These are phyloP conservation scores for Volucella bombylans DNA, from an alignment of 2,888 invertebrate species.

Conservation along the genomic window DNA sequence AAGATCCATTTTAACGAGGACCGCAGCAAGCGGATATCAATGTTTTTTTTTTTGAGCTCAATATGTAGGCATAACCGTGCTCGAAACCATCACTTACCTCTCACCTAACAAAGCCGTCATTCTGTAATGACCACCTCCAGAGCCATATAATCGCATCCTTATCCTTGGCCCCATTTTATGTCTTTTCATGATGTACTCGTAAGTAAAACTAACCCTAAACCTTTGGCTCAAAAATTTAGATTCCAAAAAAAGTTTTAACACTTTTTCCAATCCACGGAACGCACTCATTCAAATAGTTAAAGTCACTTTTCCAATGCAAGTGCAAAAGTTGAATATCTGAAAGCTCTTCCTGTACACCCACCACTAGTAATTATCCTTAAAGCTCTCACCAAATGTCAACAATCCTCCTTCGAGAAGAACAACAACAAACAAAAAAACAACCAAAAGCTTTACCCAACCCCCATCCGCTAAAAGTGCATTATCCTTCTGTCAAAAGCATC, in stretches of 20 bases:
- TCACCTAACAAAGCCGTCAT: too few relatives aligned
- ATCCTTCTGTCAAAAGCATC: conserved; percentile 69
- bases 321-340: neutral
- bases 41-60: too few relatives aligned
- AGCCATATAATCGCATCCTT: too few relatives aligned
- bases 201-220: too few relatives aligned
- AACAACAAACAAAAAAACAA: conserved; percentile 31
- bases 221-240: neutral
- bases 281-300: neutral
- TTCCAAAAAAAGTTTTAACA: neutral
- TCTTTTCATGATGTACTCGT: too few relatives aligned
- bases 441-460: conserved; percentile 30
- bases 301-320: neutral
- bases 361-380: conserved; percentile 32
- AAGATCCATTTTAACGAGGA: too few relatives aligned
- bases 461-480: conserved; percentile 23
- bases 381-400: conserved; percentile 48
- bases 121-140: too few relatives aligned
- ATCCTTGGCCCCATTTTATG: too few relatives aligned
- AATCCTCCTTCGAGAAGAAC: conserved; percentile 15
- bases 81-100: too few relatives aligned
- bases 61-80: too few relatives aligned
- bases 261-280: neutral
- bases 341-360: conserved; percentile 1
- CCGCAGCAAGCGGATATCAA: too few relatives aligned